These are phyloP conservation scores for Volucella bombylans DNA, from an alignment of 2,888 invertebrate genomes.

Conservation along the genomic window DNA sequence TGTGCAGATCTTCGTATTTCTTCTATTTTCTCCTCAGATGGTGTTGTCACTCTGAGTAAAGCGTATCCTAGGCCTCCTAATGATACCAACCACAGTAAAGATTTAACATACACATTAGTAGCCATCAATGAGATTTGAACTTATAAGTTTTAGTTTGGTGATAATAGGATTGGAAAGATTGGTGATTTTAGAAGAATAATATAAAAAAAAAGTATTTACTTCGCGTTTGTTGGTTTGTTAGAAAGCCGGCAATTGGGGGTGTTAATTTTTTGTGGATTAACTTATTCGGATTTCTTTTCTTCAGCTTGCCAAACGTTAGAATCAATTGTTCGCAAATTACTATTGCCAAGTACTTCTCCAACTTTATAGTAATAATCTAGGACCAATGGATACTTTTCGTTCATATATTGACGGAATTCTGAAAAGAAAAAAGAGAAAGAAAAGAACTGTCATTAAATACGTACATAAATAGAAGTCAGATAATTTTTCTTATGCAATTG, in stretches of 20 bases:
- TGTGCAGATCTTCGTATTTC: conserved; percentile 77
- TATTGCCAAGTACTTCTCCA: conserved; percentile 86
- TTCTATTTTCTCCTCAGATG: conserved; percentile 82
- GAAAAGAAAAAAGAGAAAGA: conserved; percentile 77
- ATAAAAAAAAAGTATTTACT: conserved; percentile 63
- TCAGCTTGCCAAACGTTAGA: conserved; percentile 83
- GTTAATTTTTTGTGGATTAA: not conserved
- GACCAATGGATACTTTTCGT: conserved; percentile 86
- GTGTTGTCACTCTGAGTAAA: conserved; percentile 84
- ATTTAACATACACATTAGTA: conserved; percentile 81
- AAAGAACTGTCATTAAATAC: not conserved
- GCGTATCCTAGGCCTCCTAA: conserved; percentile 85
- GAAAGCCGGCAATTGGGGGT: not conserved
- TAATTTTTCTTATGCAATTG: no score
- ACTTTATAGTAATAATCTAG: conserved; percentile 88
- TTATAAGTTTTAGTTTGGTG: conserved; percentile 43
- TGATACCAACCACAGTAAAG: conserved; percentile 85
- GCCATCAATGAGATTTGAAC: conserved; percentile 77
- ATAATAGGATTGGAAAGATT: conserved; percentile 55
- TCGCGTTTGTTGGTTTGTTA: conserved; percentile 8
- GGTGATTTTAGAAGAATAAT: conserved; percentile 54
- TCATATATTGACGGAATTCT: conserved; percentile 89
- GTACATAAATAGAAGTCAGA: no score
- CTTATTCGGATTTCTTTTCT: conserved; percentile 76
- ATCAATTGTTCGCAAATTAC: conserved; percentile 83